These are phyloP conservation scores for Desoria tigrina DNA, from an alignment of 2,888 invertebrate genomes.

Conservation along the genomic window DNA sequence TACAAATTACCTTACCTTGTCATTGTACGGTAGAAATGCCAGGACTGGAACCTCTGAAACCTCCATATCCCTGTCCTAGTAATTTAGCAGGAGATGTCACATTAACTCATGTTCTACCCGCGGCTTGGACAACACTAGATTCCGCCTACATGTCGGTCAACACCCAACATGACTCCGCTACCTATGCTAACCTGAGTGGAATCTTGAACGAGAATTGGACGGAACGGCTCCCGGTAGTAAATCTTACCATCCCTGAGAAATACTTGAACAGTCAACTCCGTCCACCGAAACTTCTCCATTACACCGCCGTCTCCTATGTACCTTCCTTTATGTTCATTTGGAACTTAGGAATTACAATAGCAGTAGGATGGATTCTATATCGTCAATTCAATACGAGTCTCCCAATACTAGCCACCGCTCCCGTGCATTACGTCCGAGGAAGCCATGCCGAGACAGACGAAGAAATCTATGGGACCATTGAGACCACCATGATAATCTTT, in stretches of 20 bases:
- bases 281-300: slow-evolving; percentile 8
- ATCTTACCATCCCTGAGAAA: slow-evolving; percentile 10
- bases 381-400: not conserved
- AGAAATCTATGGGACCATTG: not conserved
- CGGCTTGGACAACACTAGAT: slow-evolving; percentile 11
- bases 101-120: slow-evolving; percentile 15
- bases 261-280: not conserved
- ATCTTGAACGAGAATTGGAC: slow-evolving; percentile 25
- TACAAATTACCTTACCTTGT: slow-evolving; percentile 11
- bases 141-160: slow-evolving; percentile 11
- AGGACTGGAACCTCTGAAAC: slow-evolving; percentile 7
- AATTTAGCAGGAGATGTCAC: not conserved
- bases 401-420: slow-evolving; percentile 4
- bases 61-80: slow-evolving; percentile 25
- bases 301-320: slow-evolving; percentile 7
- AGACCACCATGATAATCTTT: not conserved
- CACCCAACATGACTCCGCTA: slow-evolving; percentile 17
- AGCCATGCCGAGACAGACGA: not conserved
- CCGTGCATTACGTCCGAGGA: slow-evolving; percentile 2
- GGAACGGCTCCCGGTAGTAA: not conserved
- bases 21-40: not conserved
- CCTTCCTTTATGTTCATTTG: slow-evolving; percentile 11
- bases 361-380: slow-evolving; percentile 6
- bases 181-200: slow-evolving; percentile 18
- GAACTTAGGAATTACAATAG: slow-evolving; percentile 9